Conservation (phyloP, 2,113 vertebrate genomes). For the Ia io region DNA sequence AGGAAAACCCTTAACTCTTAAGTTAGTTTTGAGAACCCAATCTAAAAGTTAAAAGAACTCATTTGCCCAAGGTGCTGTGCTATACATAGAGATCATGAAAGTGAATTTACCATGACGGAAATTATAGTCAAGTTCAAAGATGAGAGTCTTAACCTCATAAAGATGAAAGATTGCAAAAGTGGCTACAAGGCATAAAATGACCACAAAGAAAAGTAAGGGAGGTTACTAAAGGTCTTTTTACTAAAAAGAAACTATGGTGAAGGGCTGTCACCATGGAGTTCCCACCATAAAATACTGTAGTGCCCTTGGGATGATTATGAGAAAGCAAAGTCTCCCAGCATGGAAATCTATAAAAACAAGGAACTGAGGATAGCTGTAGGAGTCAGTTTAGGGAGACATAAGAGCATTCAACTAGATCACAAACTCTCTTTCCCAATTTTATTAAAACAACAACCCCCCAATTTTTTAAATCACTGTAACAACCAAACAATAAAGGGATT, state of each 20-base stretch:
- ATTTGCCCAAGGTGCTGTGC: not conserved
- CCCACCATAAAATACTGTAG: not conserved
- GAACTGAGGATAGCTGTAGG: not conserved
- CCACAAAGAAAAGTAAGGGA: not conserved
- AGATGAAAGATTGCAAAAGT: not conserved
- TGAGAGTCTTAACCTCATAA: not conserved
- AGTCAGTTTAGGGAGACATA: not conserved
- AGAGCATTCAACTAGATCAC: not conserved
- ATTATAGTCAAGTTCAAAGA: constrained; percentile 9
- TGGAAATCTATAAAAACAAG: not conserved
- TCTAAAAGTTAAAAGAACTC: not conserved
- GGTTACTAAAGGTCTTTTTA: not conserved
- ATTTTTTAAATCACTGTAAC: not conserved
- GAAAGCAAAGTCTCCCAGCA: not conserved
- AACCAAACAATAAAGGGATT: not conserved
- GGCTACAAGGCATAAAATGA: not conserved
- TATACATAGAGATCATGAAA: not conserved
- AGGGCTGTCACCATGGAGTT: not conserved
- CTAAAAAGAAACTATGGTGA: not conserved
- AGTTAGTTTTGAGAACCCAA: not conserved
- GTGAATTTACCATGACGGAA: not conserved
- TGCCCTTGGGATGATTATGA: not conserved
- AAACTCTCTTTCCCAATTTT: not conserved
- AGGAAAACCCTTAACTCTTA: not conserved
- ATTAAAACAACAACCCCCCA: not conserved